Conservation (phyloP, 1,140 invertebrate genomes). For the Leucophenga varia region DNA sequence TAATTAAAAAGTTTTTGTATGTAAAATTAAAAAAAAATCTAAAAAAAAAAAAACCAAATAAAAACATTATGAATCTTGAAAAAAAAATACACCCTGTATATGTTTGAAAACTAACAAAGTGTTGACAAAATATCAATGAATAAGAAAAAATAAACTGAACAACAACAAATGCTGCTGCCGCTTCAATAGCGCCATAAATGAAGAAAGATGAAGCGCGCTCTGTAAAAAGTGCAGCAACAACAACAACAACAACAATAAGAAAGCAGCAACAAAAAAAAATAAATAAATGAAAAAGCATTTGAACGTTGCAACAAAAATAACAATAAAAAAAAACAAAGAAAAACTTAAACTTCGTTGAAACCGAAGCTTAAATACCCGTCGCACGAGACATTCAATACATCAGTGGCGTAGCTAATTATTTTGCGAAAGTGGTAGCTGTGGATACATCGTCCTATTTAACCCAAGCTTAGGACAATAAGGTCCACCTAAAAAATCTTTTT, state of each 20-base stretch:
- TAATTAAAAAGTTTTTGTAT: too few species aligned
- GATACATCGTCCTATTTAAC: constrained; percentile 4
- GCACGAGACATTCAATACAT: constrained; percentile 16
- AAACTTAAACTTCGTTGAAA: constrained; percentile 10
- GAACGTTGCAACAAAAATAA: constrained; percentile 10
- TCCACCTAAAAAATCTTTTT: too few species aligned
- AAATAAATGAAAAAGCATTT: constrained; percentile 10
- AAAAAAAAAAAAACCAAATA: background rate
- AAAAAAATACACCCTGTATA: constrained; percentile 11
- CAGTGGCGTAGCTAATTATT: constrained; percentile 20
- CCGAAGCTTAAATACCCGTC: constrained; percentile 2
- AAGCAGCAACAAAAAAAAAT: constrained; percentile 1
- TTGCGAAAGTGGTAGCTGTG: constrained; percentile 22
- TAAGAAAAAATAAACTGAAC: too few species aligned
- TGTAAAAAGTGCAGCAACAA: constrained; percentile 22
- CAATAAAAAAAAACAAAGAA: constrained; percentile 6
- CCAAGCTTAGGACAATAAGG: constrained; percentile 1
- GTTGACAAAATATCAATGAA: too few species aligned
- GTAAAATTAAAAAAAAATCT: too few species aligned
- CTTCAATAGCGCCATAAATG: constrained; percentile 20
- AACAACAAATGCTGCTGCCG: too few species aligned
- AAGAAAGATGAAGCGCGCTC: constrained; percentile 7
- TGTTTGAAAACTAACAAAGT: constrained; percentile 5
- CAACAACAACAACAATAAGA: constrained; percentile 6
- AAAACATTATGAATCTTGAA: background rate